Percentiles rank a stretch among this genome's conserved stretches.
Evolutionary conservation across 1,140 invertebrate species (phyloP).

Genomic region (Hylaeus anthracinus): DNA sequence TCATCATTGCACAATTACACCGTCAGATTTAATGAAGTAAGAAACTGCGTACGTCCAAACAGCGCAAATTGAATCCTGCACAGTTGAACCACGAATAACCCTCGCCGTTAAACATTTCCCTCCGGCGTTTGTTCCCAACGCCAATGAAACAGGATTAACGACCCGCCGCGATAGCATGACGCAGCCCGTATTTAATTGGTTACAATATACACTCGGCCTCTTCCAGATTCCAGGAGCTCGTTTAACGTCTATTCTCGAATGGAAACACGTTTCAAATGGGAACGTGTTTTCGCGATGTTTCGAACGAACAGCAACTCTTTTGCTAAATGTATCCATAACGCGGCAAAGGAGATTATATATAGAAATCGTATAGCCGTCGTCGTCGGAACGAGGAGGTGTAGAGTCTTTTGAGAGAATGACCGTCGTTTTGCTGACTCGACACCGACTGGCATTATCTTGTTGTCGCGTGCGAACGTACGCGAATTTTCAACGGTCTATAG

Average conservation of each 20-base stretch:
- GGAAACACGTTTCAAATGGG: not conserved
- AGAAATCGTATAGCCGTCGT: constrained; percentile 45
- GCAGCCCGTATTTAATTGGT: no score
- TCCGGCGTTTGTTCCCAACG: no score
- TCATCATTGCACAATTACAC: no score
- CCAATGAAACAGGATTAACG: no score
- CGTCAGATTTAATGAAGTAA: no score
- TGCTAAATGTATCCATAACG: constrained; percentile 15
- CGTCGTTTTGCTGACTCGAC: not conserved
- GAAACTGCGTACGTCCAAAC: no score
- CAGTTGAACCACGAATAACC: no score
- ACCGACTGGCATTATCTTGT: constrained; percentile 22
- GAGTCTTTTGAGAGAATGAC: not conserved
- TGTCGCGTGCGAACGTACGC: constrained; percentile 36
- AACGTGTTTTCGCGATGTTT: not conserved
- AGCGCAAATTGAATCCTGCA: no score
- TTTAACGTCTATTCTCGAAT: not conserved
- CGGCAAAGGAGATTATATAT: constrained; percentile 35
- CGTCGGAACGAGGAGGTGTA: constrained; percentile 19
- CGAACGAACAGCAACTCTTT: constrained; percentile 11
- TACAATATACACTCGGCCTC: no score
- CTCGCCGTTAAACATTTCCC: no score
- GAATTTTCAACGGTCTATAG: constrained; percentile 44
- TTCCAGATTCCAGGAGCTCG: no score
- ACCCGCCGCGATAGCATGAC: no score